Base-by-base conservation (phyloP, 2,113 vertebrate species). In the Chauna torquata region DNA sequence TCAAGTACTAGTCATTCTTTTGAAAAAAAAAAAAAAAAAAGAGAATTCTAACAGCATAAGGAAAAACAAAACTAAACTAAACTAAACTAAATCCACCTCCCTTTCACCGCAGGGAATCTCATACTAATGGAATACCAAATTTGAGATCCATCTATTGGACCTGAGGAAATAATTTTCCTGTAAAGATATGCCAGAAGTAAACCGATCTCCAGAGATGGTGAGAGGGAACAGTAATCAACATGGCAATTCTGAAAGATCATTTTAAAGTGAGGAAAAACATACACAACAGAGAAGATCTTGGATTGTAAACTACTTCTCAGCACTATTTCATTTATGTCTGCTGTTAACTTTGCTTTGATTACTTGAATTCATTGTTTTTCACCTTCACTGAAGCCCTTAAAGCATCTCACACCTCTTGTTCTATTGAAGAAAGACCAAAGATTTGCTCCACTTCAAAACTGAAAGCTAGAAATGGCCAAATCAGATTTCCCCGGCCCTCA, bases 61-160 rank as follows among this genome's bases (percentile, higher is more conserved):
- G 79, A 45, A 90, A 88, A 90, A 38, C 49, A 34, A 34, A 28
- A 25, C 24, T 49, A 23, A 20, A 11, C n/a, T 49, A 49, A 20
- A 49, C 22, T 20, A 24, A 47, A 18, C 8, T 70, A 82, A 91
- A 58, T 34, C 20, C 20, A 76, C 16, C 24, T 79, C 54, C 17
- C 45, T 82, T 65, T 89, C 68, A 94, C 77, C 28, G 62, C 27
- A 82, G 70, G 70, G 84, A 95, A 71, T 94, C 71, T 90, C 74
- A 91, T 84, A 61, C 24, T 92, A 94, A 92, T 85, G 55, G 24
- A 91, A 82, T 91, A 91, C 66, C 71, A 91, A 96, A 95, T 70
- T 88, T 70, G 40, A 90, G 81, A 91, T 85, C 62, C 25, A 82
- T 85, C 54, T 86, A 65, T 75, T 85, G 66, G 58, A 92, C 84